Conservation (phyloP, 2,113 vertebrate genomes). For the Tragulus kanchil region DNA sequence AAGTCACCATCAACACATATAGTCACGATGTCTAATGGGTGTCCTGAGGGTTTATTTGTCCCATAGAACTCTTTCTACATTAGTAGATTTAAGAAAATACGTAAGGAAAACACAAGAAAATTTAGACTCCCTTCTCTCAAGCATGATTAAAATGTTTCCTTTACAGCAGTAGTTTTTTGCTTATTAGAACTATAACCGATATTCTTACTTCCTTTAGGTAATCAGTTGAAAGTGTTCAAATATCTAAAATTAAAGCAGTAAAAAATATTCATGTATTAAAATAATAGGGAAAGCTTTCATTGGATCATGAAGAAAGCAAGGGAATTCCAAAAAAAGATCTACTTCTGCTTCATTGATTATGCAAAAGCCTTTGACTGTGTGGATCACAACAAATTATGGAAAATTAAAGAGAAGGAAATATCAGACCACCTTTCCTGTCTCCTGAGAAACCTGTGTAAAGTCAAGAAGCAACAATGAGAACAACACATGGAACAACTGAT, state of each 20-base stretch:
- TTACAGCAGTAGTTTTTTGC: not conserved
- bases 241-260: not conserved
- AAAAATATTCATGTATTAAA: not conserved
- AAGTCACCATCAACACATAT: not conserved
- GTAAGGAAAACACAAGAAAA: not conserved
- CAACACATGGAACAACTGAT: not conserved
- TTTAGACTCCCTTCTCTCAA: not conserved
- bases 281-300: not conserved
- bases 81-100: slow-evolving; percentile 24
- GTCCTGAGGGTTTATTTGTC: not conserved
- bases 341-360: not conserved
- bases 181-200: not conserved
- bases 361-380: not conserved
- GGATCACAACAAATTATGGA: not conserved
- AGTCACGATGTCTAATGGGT: not conserved
- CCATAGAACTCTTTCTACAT: not conserved
- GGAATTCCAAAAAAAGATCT: not conserved
- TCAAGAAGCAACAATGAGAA: not conserved
- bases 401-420: not conserved
- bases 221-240: not conserved
- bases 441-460: not conserved
- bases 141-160: not conserved
- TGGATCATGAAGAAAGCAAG: not conserved
- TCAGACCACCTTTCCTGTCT: not conserved
- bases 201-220: slow-evolving; percentile 18